A percentile compares a stretch with the other conserved stretches of the same genome.
These are phyloP conservation scores for Phyllopteryx taeniolatus DNA, from an alignment of 2,113 vertebrate genomes.

Conservation along the genomic window DNA sequence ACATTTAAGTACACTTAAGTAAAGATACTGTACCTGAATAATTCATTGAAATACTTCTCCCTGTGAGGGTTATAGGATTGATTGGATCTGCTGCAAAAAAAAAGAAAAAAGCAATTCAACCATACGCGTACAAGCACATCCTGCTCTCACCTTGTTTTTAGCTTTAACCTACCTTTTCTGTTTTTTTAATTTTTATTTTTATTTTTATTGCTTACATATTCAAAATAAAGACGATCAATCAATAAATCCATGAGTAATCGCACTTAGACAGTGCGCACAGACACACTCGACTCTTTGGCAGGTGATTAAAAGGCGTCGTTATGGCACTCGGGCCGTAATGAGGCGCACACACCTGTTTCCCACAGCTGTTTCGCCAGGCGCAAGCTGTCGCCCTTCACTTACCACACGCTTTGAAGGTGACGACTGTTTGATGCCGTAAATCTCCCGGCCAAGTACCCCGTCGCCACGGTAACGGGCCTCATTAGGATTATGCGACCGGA, in stretches of 20 bases:
- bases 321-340: slow-evolving; percentile 40
- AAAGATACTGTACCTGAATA: too few relatives aligned
- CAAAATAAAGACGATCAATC: too few relatives aligned
- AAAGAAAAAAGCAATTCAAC: background rate
- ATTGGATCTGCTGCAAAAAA: background rate
- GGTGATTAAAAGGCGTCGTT: slow-evolving; percentile 58
- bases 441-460: slow-evolving; percentile 37
- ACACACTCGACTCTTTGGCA: slow-evolving; percentile 6
- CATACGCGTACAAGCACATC: background rate
- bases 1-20: too few relatives aligned
- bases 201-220: too few relatives aligned
- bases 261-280: background rate
- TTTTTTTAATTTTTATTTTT: too few relatives aligned
- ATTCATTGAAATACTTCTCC: too few relatives aligned
- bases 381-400: slow-evolving; percentile 55
- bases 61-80: background rate
- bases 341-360: slow-evolving; percentile 66
- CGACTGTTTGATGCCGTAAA: slow-evolving; percentile 51
- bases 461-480: slow-evolving; percentile 47
- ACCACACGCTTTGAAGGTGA: slow-evolving; percentile 49
- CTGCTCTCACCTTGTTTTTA: too few relatives aligned
- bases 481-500: slow-evolving; percentile 32
- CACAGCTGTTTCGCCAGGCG: slow-evolving; percentile 51
- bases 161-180: too few relatives aligned
- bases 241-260: background rate